These are phyloP conservation scores for Laticauda laticaudata DNA, from an alignment of 2,113 vertebrate species.

Conservation along the genomic window DNA sequence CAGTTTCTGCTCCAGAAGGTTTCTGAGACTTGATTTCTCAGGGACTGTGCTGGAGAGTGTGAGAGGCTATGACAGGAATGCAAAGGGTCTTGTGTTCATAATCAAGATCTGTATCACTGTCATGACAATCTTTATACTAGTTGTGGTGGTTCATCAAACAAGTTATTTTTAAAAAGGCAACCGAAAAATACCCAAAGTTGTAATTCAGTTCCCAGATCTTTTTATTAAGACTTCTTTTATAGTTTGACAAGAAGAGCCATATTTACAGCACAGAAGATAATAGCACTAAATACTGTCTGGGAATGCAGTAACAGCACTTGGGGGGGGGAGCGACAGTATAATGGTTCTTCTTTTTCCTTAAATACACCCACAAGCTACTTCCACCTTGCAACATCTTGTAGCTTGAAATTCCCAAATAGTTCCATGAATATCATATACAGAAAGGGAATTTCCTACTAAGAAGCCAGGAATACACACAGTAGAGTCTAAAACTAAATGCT, in stretches of 20 bases:
- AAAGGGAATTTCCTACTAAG: slow-evolving; percentile 26
- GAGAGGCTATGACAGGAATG: fast-evolving
- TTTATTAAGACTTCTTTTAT: slow-evolving; percentile 69
- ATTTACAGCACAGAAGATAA: slow-evolving; percentile 55
- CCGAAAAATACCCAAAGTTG: slow-evolving; percentile 51
- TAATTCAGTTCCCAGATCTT: slow-evolving; percentile 52
- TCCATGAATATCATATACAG: slow-evolving; percentile 47
- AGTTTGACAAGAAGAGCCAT: slow-evolving; percentile 62
- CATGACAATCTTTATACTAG: neutral
- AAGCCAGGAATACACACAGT: neutral
- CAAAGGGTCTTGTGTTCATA: neutral
- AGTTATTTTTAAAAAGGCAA: fast-evolving
- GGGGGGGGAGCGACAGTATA: slow-evolving; percentile 43
- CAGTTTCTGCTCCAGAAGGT: neutral
- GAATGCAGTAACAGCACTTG: slow-evolving; percentile 54
- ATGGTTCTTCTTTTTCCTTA: slow-evolving; percentile 55
- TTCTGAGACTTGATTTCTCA: neutral
- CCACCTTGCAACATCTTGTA: fast-evolving
- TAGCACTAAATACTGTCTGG: slow-evolving; percentile 63
- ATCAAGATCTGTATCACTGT: neutral
- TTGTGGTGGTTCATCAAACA: neutral
- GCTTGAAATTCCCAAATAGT: neutral
- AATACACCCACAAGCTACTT: slow-evolving; percentile 46
- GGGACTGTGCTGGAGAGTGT: fast-evolving
- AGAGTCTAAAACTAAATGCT: neutral